phyloP scores from a whole-genome alignment of 2,113 vertebrate genomes.

The Oreochromis tanganicae region DNA sequence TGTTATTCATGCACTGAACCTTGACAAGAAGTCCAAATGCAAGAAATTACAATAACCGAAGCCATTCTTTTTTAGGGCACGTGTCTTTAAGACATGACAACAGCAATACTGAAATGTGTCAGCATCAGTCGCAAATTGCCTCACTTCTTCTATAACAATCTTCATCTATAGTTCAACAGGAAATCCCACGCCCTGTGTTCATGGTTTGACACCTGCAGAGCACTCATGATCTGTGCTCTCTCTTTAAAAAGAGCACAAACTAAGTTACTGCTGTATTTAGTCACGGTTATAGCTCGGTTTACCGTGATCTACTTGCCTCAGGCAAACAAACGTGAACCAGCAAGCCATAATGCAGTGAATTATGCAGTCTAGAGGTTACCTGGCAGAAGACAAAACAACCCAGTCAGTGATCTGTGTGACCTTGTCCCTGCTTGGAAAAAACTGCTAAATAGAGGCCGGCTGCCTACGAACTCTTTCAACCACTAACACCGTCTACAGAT shows the following conservation, averaged over 20 bases:
- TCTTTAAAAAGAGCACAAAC: neutral
- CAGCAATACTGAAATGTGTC: neutral
- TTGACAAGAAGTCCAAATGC: neutral
- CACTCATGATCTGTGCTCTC: neutral
- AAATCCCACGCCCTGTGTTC: neutral
- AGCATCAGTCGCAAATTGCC: neutral
- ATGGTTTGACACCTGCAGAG: too few relatives aligned
- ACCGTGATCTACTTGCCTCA: neutral
- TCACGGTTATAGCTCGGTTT: neutral
- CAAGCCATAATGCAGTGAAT: neutral
- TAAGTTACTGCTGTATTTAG: neutral
- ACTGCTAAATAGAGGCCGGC: neutral
- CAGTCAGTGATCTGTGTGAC: neutral
- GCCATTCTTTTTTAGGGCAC: neutral
- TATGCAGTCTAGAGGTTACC: neutral
- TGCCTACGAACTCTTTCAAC: neutral
- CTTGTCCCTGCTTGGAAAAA: neutral
- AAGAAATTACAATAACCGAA: neutral
- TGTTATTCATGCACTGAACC: neutral
- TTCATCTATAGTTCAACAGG: neutral
- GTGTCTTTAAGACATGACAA: neutral
- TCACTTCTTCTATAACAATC: neutral
- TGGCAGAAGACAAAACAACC: neutral
- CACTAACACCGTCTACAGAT: neutral
- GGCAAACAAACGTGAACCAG: neutral